A percentile compares a stretch with the other conserved stretches of the same genome.
Evolutionary conservation across 1,140 invertebrate species (phyloP).

Genomic region (Globodera rostochiensis): DNA sequence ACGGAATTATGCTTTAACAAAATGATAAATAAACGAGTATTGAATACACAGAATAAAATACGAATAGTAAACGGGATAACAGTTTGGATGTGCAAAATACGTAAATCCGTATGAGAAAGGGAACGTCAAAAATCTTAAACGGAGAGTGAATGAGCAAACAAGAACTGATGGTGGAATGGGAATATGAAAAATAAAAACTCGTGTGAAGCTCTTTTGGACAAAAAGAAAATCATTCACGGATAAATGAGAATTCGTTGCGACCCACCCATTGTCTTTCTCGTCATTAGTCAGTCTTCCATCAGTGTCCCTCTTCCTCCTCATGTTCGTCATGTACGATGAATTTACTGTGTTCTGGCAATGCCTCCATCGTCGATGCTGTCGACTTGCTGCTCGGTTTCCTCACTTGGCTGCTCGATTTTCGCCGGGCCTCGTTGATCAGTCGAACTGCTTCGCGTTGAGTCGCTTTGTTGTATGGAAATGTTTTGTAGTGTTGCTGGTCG

Average conservation of each 20-base stretch:
- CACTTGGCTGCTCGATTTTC: not conserved
- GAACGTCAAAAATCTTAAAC: not conserved
- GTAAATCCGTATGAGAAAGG: not conserved
- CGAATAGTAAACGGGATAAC: not conserved
- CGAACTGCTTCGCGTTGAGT: conserved; percentile 27
- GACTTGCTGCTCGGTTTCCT: not conserved
- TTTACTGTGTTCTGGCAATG: not conserved
- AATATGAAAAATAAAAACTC: not conserved
- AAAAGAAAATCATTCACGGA: not conserved
- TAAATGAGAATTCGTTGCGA: not conserved
- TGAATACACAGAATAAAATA: too few species aligned
- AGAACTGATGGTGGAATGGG: not conserved
- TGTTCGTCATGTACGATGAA: not conserved
- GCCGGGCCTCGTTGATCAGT: not conserved
- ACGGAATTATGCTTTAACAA: not conserved
- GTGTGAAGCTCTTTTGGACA: not conserved
- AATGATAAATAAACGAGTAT: not conserved
- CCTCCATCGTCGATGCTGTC: not conserved
- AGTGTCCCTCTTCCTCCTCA: not conserved
- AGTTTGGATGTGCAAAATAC: not conserved
- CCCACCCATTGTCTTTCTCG: too few species aligned
- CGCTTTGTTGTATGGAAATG: conserved; percentile 45
- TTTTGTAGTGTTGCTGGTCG: conserved; percentile 34
- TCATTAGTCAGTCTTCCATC: not conserved
- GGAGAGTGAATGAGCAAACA: not conserved